These are phyloP conservation scores for Rhorus exstirpatorius DNA, from an alignment of 2,888 invertebrate genomes.

Conservation along the genomic window DNA sequence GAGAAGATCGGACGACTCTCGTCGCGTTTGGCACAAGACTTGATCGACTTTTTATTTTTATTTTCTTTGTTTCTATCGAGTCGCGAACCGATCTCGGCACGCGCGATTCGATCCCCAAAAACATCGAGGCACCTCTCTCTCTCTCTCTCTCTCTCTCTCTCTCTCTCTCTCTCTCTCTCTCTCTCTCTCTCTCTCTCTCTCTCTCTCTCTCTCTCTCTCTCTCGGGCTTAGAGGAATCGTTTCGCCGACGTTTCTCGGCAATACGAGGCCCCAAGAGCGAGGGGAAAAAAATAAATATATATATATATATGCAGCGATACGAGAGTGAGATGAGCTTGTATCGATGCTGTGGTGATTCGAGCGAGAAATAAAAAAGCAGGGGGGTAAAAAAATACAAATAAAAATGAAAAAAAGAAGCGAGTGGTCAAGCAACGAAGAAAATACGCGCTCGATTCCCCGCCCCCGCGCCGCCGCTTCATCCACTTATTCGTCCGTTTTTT, in stretches of 20 bases:
- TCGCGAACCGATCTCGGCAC: constrained; percentile 66
- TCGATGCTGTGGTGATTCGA: constrained; percentile 55
- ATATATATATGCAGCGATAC: background rate
- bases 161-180: too few relatives aligned
- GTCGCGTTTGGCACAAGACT: constrained; percentile 64
- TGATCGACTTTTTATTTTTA: constrained; percentile 50
- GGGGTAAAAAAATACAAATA: too few relatives aligned
- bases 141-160: too few relatives aligned
- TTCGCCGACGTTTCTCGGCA: constrained; percentile 55
- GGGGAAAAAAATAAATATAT: constrained; percentile 40
- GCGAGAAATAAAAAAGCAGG: constrained; percentile 41
- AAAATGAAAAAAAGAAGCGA: constrained; percentile 23
- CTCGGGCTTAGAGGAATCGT: constrained; percentile 43
- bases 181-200: too few relatives aligned
- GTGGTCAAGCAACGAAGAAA: constrained; percentile 65
- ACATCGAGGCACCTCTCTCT: constrained; percentile 44
- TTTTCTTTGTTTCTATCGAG: constrained; percentile 52
- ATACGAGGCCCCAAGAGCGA: constrained; percentile 31
- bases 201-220: too few relatives aligned
- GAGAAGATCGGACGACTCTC: constrained; percentile 35
- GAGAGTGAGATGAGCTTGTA: constrained; percentile 43
- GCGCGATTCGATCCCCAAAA: constrained; percentile 72
- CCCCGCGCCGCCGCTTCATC: constrained; percentile 38
- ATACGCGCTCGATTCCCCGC: constrained; percentile 61
- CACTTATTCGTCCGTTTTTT: constrained; percentile 26